phyloP scores from a whole-genome alignment of 2,113 vertebrate genomes.

The Octodon degus region DNA sequence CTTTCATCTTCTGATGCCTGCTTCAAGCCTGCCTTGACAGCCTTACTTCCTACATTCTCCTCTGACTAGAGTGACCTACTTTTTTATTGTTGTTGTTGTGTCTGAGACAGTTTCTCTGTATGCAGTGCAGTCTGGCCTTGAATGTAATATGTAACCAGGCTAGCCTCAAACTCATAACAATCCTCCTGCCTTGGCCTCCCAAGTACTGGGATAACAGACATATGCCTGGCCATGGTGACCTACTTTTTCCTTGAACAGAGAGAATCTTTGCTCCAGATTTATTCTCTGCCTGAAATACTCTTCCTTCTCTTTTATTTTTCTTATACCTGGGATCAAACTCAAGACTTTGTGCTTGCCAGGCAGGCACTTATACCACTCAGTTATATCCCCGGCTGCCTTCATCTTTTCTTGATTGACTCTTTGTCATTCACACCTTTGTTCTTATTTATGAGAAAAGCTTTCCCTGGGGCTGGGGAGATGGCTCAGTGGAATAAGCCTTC shows the following conservation, averaged over 20 bases:
- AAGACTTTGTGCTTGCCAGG: no score
- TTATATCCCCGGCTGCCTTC: no score
- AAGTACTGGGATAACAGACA: not conserved
- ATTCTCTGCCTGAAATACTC: not conserved
- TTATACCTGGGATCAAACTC: no score
- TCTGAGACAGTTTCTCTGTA: not conserved
- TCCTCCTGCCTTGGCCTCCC: not conserved
- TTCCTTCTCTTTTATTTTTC: not conserved
- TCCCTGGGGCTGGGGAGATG: no score
- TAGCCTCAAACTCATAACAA: not conserved
- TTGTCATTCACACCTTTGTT: conserved; percentile 30
- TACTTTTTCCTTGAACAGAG: not conserved
- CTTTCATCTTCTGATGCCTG: not conserved
- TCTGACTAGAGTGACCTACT: not conserved
- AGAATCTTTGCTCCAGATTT: not conserved
- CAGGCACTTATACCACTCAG: no score
- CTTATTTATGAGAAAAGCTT: not conserved
- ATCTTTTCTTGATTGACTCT: not conserved
- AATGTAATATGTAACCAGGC: not conserved
- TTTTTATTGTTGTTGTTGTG: not conserved
- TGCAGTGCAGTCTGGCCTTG: not conserved
- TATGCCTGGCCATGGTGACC: not conserved
- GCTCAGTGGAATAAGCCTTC: no score
- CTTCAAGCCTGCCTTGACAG: not conserved
- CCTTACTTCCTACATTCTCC: not conserved